Base-by-base conservation (phyloP, 2,888 invertebrate genomes). In the Glyphotaelius pellucidus region DNA sequence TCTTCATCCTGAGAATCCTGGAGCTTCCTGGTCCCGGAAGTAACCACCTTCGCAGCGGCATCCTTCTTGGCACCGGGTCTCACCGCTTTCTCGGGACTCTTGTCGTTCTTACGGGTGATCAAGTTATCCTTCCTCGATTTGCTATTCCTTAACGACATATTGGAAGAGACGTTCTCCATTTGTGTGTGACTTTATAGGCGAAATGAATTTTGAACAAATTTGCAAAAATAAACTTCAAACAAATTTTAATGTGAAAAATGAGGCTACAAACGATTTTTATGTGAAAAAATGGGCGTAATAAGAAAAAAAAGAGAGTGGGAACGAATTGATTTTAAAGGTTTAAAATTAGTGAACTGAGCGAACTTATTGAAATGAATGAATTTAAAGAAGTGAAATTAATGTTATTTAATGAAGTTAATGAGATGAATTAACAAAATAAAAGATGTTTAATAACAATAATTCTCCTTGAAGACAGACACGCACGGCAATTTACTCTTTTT, bases 81-180 rank as follows among this genome's bases (percentile, higher is more conserved):
- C 31, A 90, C 80, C 5, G 95, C 96, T 94, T 96, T 96, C 94
- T 96, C 96, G 2, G 96, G 96, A 90, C 96, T 96, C 94, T 96
- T 96, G 94, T 96, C 96, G 94, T 96, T 96, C 94, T 96, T 96
- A 94, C 96, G 94, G 67, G 96, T 95, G 30, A 96, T 96, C 86
- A 96, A 95, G 94, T 96, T 96, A 93, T 96, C 96, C 94, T 96
- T 96, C 94, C 96, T 95, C 94, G 95, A 95, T 93, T 96, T 96
- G 93, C 94, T 95, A 94, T 94, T 95, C 93, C 96, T 94, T 93
- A 96, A 94, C 91, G 95, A 94, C 94, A 95, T 95, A 94, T 96
- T 96, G 42, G 96, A 96, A 92, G 96, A 94, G 95, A 96, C 95
- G 94, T 95, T 96, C 94, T 96, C 96, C 96, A 96, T 96, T 93